Base-by-base conservation (phyloP, 2,888 invertebrate genomes). In the Papilio elwesi region DNA sequence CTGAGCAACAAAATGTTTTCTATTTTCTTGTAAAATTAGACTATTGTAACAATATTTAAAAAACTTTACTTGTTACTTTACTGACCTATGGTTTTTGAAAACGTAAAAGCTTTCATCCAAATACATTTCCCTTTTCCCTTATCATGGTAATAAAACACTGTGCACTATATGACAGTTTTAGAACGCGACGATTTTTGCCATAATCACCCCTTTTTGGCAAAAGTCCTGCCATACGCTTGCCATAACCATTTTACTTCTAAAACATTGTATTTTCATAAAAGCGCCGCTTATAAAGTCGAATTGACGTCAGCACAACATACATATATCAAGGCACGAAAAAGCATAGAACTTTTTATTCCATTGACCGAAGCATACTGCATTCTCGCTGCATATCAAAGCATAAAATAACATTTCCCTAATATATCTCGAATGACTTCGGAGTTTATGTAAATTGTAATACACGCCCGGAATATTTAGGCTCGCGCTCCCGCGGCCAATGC, bases 361-460 rank as follows among this genome's bases (percentile, higher is more conserved):
- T 52, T 66, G 71, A 66, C 71, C 71, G 71, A 74, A 79, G 76
- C 73, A 76, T 73, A 78, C 76, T 80, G 85, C 86, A 87, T 83
- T 81, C 78, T 79, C 78, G 77, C 85, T 82, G 87, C 85, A 90
- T 90, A 90, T 87, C 85, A 88, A 85, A 87, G 85, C 84, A 86
- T 85, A 85, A 87, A 90, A 89, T 87, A 88, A 86, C 85, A 88
- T 88, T 87, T 84, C 87, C 87, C 85, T 90, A 90, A 90, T 89
- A 91, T 87, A 87, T 90, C 87, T 89, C 82, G 83, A 90, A 92
- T 87, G 87, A 86, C 86, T 84, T 79, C 80, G 81, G 85, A 90
- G 90, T 90, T 91, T 91, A 91, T 91, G 92, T 89, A 91, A 90
- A 92, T 90, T 87, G 78, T 86, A 84, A 88, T 84, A 91, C 90